Evolutionary conservation across 2,888 invertebrate species (phyloP), one percentile per base, ranked within the genome.

Genomic region (Cantharis nigra): DNA sequence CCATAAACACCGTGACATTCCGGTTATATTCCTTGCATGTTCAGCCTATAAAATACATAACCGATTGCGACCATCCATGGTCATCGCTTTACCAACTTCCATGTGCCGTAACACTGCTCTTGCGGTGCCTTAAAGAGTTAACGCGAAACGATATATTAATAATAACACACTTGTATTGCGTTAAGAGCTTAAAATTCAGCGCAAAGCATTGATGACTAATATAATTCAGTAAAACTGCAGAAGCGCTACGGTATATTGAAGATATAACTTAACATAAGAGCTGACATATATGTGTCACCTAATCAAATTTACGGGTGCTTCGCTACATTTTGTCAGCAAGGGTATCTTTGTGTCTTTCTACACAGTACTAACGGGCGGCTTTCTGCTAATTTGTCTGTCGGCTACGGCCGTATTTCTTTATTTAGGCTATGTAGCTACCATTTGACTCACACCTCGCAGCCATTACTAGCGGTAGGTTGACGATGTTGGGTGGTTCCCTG

Each of bases 311-410:
- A 87, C 86, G 85, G 81, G 80, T 81, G 84, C 83, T 79, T 78
- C 82, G 84, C 78, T 81, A 82, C 82, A 80, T 84, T 84, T 82
- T 83, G 84, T 83, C 83, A 83, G 81, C 80, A 77, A 80, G 76
- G 78, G 80, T 83, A 83, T 83, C 83, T 84, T 81, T 84, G 82
- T 83, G 83, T 85, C 84, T 85, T 83, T 85, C 83, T 78, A 79
- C 79, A 80, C 76, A 79, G 81, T 78, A 78, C 81, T 82, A 83
- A 82, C 80, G 81, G 82, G 76, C 78, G 80, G 82, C 82, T 83
- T 82, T 83, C 83, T 84, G 86, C 87, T 88, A 88, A 88, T 88
- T 88, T 87, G 88, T 88, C 87, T 88, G 87, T 87, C 87, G 86
- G 84, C 86, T 81, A 81, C 79, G 83, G 84, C 84, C 85, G 87